Evolutionary conservation across 2,113 vertebrate species (phyloP).

Genomic region (Fulmarus glacialis): DNA sequence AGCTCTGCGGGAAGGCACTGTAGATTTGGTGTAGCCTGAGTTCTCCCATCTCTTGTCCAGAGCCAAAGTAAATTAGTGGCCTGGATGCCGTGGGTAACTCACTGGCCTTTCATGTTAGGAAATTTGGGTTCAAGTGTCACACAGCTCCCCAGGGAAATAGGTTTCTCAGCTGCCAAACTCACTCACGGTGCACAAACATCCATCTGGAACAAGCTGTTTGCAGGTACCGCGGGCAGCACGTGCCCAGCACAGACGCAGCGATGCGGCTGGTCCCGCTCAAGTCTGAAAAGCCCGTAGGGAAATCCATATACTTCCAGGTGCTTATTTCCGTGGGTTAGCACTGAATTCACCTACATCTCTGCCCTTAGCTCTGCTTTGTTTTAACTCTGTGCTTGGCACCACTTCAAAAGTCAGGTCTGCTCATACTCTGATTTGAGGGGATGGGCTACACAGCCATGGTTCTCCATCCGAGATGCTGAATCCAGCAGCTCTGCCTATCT

Average conservation of each 20-base stretch:
- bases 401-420: background rate
- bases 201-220: background rate
- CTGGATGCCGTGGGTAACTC: background rate
- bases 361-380: background rate
- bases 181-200: background rate
- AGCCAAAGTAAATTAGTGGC: constrained; percentile 26
- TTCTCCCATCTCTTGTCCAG: background rate
- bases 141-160: background rate
- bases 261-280: background rate
- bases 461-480: background rate
- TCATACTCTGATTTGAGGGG: background rate
- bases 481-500: background rate
- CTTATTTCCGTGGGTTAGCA: background rate
- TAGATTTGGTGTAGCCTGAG: background rate
- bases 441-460: background rate
- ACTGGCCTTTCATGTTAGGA: background rate
- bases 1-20: background rate
- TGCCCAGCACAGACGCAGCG: background rate
- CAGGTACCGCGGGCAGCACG: background rate
- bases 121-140: constrained; percentile 4
- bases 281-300: background rate
- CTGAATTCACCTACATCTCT: background rate
- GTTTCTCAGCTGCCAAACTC: background rate
- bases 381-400: background rate
- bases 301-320: background rate